These are phyloP conservation scores for Galagoides demidoff DNA, from an alignment of 2,797 vertebrate genomes.

Conservation along the genomic window DNA sequence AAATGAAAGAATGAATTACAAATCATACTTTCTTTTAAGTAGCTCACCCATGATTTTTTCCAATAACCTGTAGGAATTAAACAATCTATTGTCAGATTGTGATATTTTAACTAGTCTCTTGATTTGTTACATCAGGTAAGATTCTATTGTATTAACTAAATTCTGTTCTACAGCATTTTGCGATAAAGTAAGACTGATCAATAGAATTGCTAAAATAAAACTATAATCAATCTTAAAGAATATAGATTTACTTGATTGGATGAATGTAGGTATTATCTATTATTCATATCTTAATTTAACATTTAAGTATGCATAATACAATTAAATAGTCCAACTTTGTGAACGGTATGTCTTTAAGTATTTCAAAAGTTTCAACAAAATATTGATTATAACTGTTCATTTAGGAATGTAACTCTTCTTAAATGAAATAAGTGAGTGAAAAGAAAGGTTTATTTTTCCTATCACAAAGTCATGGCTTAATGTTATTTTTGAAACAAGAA, in stretches of 20 bases:
- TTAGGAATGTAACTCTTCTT: neutral
- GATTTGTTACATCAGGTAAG: neutral
- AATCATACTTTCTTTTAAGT: neutral
- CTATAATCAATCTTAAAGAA: neutral
- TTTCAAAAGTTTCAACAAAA: neutral
- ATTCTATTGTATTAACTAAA: neutral
- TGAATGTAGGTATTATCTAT: neutral
- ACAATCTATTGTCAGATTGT: neutral
- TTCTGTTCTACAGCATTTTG: neutral
- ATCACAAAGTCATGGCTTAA: neutral
- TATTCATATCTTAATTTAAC: neutral
- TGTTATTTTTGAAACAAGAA: slow-evolving; percentile 24
- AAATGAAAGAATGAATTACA: neutral
- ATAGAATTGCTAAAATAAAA: neutral
- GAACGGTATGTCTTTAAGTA: neutral
- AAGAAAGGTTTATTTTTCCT: neutral
- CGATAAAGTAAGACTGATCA: neutral
- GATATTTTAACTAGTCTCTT: neutral
- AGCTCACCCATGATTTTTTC: neutral
- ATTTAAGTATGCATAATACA: neutral
- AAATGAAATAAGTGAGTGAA: neutral
- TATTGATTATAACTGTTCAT: neutral
- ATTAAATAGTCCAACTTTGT: neutral
- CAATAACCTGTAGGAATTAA: neutral
- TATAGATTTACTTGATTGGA: neutral